These are phyloP conservation scores for Petromus typicus DNA, from an alignment of 2,113 vertebrate genomes.

Conservation along the genomic window DNA sequence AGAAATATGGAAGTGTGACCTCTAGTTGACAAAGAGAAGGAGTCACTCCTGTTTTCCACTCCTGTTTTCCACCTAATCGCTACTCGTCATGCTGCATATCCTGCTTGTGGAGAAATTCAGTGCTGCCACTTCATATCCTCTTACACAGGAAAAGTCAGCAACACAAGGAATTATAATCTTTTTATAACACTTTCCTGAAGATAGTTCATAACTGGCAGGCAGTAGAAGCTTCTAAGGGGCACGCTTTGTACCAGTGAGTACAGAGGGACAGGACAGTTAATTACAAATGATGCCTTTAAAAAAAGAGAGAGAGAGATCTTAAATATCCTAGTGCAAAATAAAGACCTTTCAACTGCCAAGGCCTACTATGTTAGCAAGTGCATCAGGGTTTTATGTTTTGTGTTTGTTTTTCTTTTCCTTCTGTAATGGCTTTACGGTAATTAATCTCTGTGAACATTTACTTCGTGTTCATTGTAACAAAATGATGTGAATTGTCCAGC, in stretches of 20 bases:
- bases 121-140: background rate
- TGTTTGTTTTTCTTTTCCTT: background rate
- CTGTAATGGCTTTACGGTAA: background rate
- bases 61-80: background rate
- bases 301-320: background rate
- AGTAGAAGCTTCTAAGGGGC: background rate
- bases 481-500: background rate
- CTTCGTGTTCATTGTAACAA: background rate
- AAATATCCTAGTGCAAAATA: background rate
- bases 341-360: background rate
- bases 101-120: constrained; percentile 28
- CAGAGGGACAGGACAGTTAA: background rate
- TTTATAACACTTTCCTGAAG: constrained; percentile 29
- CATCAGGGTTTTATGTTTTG: background rate
- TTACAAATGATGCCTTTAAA: background rate
- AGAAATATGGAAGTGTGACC: background rate
- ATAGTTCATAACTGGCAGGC: constrained; percentile 38
- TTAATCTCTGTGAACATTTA: background rate
- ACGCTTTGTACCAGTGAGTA: background rate
- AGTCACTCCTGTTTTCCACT: no score
- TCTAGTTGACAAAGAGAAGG: background rate
- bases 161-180: background rate
- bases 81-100: background rate
- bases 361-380: background rate
- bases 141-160: constrained; percentile 25